Evolutionary conservation across 2,113 vertebrate species (phyloP).

Genomic region (Chauna torquata): DNA sequence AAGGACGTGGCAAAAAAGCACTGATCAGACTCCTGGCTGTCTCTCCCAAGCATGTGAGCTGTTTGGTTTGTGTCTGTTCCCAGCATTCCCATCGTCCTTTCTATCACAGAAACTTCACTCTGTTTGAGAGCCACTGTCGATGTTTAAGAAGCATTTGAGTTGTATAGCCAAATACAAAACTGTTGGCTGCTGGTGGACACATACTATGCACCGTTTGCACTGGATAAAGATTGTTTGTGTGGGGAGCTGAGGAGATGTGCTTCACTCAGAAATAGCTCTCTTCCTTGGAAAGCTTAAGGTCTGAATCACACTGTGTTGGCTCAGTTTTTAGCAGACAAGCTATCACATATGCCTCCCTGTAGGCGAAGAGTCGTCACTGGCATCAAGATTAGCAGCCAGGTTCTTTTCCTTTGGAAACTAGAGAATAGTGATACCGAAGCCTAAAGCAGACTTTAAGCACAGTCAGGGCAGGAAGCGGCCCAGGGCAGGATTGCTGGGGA

Average conservation of each 20-base stretch:
- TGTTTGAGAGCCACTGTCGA: rapidly evolving
- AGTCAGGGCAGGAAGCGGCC: not conserved
- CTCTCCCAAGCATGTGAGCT: not conserved
- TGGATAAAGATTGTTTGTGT: constrained; percentile 23
- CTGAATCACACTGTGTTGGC: constrained; percentile 72
- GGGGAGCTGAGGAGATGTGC: constrained; percentile 33
- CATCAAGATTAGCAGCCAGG: constrained; percentile 47
- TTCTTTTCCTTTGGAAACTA: constrained; percentile 27
- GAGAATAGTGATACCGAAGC: not conserved
- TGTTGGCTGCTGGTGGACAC: not conserved
- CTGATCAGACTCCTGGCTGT: not conserved
- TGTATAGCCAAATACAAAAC: not conserved
- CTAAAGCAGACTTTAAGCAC: not conserved
- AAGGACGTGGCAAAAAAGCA: not conserved
- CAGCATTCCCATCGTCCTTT: not conserved
- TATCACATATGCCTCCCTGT: constrained; percentile 63
- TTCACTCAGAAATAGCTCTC: constrained; percentile 59
- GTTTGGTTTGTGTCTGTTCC: not conserved
- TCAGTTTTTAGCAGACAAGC: constrained; percentile 64
- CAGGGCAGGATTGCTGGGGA: not conserved
- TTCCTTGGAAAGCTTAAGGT: constrained; percentile 66
- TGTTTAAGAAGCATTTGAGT: not conserved
- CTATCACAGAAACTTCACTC: not conserved
- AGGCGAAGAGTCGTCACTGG: constrained; percentile 55
- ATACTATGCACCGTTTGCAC: not conserved